A percentile compares a stretch with the other conserved stretches of the same genome.
These are phyloP conservation scores for Luehdorfia chinensis DNA, from an alignment of 1,140 invertebrate genomes.

Conservation along the genomic window DNA sequence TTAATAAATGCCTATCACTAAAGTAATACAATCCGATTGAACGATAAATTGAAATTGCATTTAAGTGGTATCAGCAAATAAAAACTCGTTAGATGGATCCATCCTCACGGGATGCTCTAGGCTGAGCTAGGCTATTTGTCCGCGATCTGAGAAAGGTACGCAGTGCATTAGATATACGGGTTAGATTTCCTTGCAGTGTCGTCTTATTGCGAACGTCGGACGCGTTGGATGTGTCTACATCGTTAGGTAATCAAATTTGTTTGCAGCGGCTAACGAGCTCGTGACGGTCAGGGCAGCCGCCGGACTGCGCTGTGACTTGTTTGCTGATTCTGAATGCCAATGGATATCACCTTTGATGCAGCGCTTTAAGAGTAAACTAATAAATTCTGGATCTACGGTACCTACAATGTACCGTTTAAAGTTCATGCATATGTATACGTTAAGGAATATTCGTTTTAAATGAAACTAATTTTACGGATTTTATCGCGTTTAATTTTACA, in stretches of 20 bases:
- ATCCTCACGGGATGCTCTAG: neutral
- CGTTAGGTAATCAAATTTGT: conserved; percentile 72
- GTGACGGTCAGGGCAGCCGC: conserved; percentile 33
- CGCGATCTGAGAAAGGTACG: neutral
- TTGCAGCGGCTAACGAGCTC: conserved; percentile 56
- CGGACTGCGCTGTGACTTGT: conserved; percentile 42
- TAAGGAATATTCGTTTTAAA: no score
- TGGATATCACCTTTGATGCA: conserved; percentile 16
- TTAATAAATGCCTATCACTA: neutral
- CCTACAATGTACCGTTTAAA: no score
- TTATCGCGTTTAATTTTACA: no score
- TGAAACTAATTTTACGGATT: no score
- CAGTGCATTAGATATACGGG: neutral
- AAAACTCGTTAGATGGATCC: conserved; percentile 16
- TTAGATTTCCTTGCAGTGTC: conserved; percentile 17
- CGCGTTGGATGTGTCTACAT: conserved; percentile 50
- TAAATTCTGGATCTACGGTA: neutral
- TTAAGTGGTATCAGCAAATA: conserved; percentile 12
- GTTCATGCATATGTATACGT: no score
- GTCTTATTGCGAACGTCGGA: conserved; percentile 27
- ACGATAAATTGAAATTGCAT: conserved; percentile 6
- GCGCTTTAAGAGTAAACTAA: conserved; percentile 15
- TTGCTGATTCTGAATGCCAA: conserved; percentile 27
- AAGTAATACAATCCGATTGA: neutral
- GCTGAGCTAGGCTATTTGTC: neutral